A percentile compares a stretch with the other conserved stretches of the same genome.
These are phyloP conservation scores for Octopus sinensis DNA, from an alignment of 1,140 invertebrate species.

Conservation along the genomic window DNA sequence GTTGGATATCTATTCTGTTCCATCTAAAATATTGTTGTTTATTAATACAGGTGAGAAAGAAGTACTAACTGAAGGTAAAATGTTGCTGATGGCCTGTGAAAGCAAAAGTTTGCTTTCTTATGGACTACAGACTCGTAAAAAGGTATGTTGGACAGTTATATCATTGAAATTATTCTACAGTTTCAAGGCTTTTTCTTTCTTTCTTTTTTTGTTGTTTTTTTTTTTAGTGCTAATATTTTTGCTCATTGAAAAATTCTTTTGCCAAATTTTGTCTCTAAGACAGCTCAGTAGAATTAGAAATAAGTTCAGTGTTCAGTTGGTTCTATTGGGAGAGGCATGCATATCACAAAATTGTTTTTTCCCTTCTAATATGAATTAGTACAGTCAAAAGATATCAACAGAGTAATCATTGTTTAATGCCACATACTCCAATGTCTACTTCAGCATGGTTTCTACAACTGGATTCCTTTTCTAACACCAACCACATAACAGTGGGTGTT, in stretches of 20 bases:
- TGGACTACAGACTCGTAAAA: conserved; percentile 62
- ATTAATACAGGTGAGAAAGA: conserved; percentile 61
- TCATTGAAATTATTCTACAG: neutral
- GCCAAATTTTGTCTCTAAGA: neutral
- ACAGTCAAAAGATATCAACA: no score
- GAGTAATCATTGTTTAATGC: no score
- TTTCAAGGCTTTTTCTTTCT: neutral
- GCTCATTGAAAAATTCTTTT: neutral
- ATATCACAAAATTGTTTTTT: no score
- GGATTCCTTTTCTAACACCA: no score
- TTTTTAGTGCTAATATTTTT: neutral
- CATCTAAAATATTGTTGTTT: neutral
- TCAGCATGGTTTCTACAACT: no score
- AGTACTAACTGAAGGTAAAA: conserved; percentile 67
- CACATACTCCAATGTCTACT: no score
- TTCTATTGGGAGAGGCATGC: neutral
- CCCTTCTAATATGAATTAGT: no score
- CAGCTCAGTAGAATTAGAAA: neutral
- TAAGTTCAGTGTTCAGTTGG: neutral
- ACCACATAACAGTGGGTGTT: no score
- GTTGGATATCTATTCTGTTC: neutral
- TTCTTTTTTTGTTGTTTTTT: neutral
- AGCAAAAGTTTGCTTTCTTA: conserved; percentile 63
- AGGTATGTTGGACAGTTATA: conserved; percentile 35
- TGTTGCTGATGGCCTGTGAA: conserved; percentile 67